Conservation (phyloP, 2,888 invertebrate species). For the Cryptocephalus primarius region DNA sequence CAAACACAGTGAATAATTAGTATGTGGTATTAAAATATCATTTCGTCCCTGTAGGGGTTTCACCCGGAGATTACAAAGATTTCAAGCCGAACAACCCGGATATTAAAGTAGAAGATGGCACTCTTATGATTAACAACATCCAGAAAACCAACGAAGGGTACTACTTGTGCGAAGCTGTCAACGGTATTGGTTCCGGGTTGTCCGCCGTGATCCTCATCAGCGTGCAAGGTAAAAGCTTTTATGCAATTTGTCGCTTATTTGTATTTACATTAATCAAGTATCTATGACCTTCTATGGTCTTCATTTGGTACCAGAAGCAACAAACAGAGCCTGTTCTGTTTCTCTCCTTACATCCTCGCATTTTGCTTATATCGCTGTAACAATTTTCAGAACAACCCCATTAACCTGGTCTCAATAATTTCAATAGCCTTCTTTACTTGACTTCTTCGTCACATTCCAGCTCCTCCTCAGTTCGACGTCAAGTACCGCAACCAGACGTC, state of each 20-base stretch:
- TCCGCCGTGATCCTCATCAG: constrained; percentile 90
- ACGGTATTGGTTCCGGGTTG: constrained; percentile 89
- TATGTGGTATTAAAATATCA: neutral
- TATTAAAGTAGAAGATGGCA: constrained; percentile 90
- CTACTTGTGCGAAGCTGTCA: constrained; percentile 91
- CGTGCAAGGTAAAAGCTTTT: constrained; percentile 65
- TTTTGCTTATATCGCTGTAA: too few species aligned
- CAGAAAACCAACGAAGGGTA: constrained; percentile 91
- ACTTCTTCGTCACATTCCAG: constrained; percentile 36
- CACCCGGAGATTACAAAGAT: constrained; percentile 88
- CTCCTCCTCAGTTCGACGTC: constrained; percentile 87
- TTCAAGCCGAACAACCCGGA: constrained; percentile 82
- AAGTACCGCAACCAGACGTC: constrained; percentile 87
- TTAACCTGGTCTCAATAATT: too few species aligned
- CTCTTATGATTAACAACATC: constrained; percentile 79
- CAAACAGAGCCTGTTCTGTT: too few species aligned
- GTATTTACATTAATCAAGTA: neutral
- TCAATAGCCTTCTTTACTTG: too few species aligned
- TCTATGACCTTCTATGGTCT: neutral
- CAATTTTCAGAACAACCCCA: too few species aligned
- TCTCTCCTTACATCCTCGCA: too few species aligned
- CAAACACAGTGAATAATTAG: neutral
- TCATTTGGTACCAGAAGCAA: too few species aligned
- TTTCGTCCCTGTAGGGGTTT: constrained; percentile 53
- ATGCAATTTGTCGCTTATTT: neutral